Conservation (phyloP, 2,113 vertebrate genomes). For the Willisornis vidua region DNA sequence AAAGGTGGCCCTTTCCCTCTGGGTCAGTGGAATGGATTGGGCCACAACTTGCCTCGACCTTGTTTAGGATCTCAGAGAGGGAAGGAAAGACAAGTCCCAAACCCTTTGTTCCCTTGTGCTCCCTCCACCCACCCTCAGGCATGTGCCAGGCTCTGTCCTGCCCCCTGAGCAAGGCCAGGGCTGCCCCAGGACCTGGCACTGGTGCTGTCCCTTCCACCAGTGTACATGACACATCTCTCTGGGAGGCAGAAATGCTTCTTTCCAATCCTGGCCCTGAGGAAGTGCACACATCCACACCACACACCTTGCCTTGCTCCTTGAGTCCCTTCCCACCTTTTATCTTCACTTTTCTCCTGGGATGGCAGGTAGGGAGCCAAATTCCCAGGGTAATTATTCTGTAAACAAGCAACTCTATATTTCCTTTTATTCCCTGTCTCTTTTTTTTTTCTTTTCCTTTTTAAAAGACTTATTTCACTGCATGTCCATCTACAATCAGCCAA, state of each 20-base stretch:
- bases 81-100: not conserved
- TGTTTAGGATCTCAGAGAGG: not conserved
- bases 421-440: not conserved
- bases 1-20: conserved; percentile 3
- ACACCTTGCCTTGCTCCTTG: not conserved
- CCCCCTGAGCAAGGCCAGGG: not conserved
- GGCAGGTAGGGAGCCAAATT: not conserved
- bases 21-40: not conserved
- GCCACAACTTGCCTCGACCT: not conserved
- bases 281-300: accelerated
- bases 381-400: not conserved
- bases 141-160: not conserved
- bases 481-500: not conserved
- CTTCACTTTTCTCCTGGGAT: not conserved
- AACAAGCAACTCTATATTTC: not conserved
- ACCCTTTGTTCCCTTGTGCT: not conserved
- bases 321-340: not conserved
- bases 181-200: not conserved
- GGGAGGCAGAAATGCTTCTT: not conserved
- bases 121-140: not conserved
- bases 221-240: accelerated
- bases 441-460: not conserved
- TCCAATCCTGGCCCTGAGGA: accelerated
- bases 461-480: conserved; percentile 2
- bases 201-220: not conserved